Percentiles rank a stretch among this genome's conserved stretches.
Conservation (phyloP, 2,888 invertebrate species). For the Melanotus villosus region DNA sequence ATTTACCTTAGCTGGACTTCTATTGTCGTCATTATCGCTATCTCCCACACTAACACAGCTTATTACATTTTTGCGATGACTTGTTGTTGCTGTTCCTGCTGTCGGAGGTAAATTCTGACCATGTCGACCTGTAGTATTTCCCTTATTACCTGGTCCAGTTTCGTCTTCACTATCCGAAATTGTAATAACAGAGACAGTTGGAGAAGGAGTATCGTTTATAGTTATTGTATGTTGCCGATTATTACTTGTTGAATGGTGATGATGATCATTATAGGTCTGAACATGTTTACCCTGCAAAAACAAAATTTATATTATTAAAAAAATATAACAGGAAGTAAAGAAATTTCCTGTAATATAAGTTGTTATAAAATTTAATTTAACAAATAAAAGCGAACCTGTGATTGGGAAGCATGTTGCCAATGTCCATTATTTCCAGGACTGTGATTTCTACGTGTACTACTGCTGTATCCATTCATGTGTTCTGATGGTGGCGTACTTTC, state of each 20-base stretch:
- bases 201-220: constrained; percentile 95
- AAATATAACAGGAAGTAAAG: background rate
- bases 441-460: constrained; percentile 61
- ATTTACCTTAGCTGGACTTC: constrained; percentile 67
- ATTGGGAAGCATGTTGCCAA: constrained; percentile 66
- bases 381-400: constrained; percentile 61
- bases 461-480: constrained; percentile 56
- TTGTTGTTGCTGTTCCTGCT: constrained; percentile 23
- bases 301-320: background rate
- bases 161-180: constrained; percentile 97
- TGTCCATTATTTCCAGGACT: constrained; percentile 61
- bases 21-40: constrained; percentile 79
- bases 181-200: constrained; percentile 94
- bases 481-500: constrained; percentile 91
- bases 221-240: constrained; percentile 89
- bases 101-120: constrained; percentile 59
- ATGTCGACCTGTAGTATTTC: constrained; percentile 57
- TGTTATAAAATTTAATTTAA: no score
- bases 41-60: constrained; percentile 86
- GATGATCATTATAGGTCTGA: constrained; percentile 56
- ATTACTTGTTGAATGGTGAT: constrained; percentile 65
- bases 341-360: background rate
- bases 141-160: constrained; percentile 54
- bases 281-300: constrained; percentile 42
- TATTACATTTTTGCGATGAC: constrained; percentile 80